Evolutionary conservation across 2,888 invertebrate species (phyloP).

Genomic region (Melinaea marsaeus): DNA sequence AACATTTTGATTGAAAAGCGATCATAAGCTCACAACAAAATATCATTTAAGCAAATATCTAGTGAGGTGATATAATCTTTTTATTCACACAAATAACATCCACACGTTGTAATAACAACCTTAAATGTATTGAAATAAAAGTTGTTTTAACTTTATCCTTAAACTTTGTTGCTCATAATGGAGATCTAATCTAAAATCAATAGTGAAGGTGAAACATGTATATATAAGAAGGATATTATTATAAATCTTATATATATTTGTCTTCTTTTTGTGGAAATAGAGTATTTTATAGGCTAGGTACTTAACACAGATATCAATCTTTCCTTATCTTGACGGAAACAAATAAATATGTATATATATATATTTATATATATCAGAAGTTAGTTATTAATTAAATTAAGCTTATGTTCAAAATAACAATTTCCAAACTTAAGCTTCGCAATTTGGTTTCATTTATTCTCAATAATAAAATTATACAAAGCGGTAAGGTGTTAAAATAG

Average conservation of each 20-base stretch:
- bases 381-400: too few species aligned
- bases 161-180: neutral
- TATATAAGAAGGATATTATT: neutral
- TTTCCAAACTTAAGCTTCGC: too few species aligned
- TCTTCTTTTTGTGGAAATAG: too few species aligned
- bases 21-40: neutral
- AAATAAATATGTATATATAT: too few species aligned
- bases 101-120: neutral
- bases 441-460: too few species aligned
- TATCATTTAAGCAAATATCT: neutral
- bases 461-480: too few species aligned
- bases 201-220: neutral
- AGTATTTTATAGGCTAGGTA: too few species aligned
- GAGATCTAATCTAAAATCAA: neutral
- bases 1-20: neutral
- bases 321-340: too few species aligned
- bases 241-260: neutral
- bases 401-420: too few species aligned
- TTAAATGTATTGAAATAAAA: neutral
- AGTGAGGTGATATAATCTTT: neutral
- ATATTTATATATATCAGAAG: too few species aligned
- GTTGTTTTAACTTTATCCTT: neutral
- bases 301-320: too few species aligned
- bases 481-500: slow-evolving; percentile 20
- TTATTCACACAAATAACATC: neutral